These are phyloP conservation scores for Atopsyche davidsoni DNA, from an alignment of 1,140 invertebrate genomes.

Conservation along the genomic window DNA sequence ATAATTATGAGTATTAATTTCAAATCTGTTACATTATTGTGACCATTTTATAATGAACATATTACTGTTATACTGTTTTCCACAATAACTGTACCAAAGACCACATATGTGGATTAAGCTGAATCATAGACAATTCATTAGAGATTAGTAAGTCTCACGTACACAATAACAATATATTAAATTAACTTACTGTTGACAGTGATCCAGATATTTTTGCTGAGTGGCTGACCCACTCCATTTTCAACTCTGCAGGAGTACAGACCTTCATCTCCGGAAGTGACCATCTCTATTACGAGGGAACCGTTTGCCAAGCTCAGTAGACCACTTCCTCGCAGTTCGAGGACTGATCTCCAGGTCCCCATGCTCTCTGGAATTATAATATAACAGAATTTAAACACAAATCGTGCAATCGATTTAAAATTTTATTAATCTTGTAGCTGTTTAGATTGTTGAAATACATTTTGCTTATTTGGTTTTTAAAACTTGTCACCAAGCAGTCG, in stretches of 20 bases:
- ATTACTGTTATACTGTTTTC: too few relatives aligned
- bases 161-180: conserved; percentile 3
- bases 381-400: too few relatives aligned
- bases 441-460: too few relatives aligned
- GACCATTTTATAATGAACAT: too few relatives aligned
- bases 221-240: conserved; percentile 75
- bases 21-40: neutral
- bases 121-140: too few relatives aligned
- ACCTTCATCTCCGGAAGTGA: conserved; percentile 69
- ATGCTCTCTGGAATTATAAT: conserved; percentile 34
- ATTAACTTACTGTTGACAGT: conserved; percentile 66
- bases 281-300: conserved; percentile 60
- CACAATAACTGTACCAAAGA: too few relatives aligned
- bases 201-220: conserved; percentile 72
- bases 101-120: too few relatives aligned
- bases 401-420: neutral
- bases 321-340: conserved; percentile 52
- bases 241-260: conserved; percentile 80
- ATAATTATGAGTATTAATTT: neutral
- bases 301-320: conserved; percentile 57
- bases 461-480: too few relatives aligned
- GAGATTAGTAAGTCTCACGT: too few relatives aligned
- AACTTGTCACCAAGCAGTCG: too few relatives aligned
- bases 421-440: too few relatives aligned
- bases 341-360: conserved; percentile 49